Conservation (phyloP, 2,888 invertebrate species). For the Taenaris catops region DNA sequence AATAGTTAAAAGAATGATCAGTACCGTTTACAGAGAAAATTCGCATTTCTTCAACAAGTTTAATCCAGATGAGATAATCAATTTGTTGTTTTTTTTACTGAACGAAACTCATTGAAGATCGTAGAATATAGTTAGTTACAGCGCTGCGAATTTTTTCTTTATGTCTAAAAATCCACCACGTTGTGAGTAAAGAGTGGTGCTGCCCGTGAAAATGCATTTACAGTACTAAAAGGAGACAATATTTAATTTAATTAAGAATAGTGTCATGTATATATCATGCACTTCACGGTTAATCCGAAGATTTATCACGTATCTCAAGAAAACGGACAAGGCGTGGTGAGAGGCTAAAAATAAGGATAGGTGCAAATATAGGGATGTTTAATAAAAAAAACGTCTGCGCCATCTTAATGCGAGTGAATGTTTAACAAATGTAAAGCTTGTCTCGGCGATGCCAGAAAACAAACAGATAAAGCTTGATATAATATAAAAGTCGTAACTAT, state of each 20-base stretch:
- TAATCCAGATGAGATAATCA: constrained; percentile 6
- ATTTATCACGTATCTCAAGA: constrained; percentile 42
- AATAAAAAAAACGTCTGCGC: constrained; percentile 37
- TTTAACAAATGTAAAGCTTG: constrained; percentile 47
- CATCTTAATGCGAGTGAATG: constrained; percentile 43
- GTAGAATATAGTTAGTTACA: not conserved
- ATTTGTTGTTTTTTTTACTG: constrained; percentile 1
- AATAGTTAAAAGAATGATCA: constrained; percentile 41
- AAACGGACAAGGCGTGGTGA: constrained; percentile 62
- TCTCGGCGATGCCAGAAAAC: constrained; percentile 78
- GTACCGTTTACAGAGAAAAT: constrained; percentile 43
- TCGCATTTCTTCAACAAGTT: constrained; percentile 32
- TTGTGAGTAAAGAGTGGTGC: constrained; percentile 73
- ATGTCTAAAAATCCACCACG: constrained; percentile 40
- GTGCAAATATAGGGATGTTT: constrained; percentile 56
- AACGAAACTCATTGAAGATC: constrained; percentile 13
- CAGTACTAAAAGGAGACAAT: no score
- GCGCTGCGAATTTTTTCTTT: constrained; percentile 12
- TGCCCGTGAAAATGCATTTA: constrained; percentile 65
- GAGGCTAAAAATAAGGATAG: constrained; percentile 62
- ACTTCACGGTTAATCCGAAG: constrained; percentile 60
- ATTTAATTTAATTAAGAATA: no score
- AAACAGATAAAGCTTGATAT: constrained; percentile 76
- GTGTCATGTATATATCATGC: constrained; percentile 50
- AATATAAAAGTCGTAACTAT: constrained; percentile 31